Evolutionary conservation across 2,888 invertebrate species (phyloP).

Genomic region (Spodoptera exigua): DNA sequence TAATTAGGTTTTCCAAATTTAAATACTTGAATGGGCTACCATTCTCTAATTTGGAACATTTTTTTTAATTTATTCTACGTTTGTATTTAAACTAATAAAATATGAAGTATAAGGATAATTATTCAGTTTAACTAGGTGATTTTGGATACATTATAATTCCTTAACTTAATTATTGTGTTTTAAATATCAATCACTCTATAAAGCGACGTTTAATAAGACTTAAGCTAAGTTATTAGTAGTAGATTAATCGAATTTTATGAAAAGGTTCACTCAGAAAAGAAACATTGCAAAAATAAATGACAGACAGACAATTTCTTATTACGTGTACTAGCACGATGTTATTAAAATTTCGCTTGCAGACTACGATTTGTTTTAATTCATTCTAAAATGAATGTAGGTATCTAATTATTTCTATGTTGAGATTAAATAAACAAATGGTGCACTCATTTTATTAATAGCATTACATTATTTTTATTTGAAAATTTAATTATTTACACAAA

Average conservation of each 20-base stretch:
- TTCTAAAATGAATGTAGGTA: background rate
- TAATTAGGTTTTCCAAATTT: too few relatives aligned
- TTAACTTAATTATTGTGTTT: background rate
- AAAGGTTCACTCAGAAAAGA: conserved; percentile 18
- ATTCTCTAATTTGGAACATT: too few relatives aligned
- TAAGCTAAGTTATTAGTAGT: conserved; percentile 35
- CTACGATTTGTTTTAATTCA: conserved; percentile 14
- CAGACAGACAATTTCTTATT: conserved; percentile 7
- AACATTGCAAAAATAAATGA: conserved; percentile 4
- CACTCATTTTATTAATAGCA: too few relatives aligned
- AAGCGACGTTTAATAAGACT: conserved; percentile 25
- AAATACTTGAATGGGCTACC: too few relatives aligned
- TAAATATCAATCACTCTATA: conserved; percentile 12
- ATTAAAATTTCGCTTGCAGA: conserved; percentile 5
- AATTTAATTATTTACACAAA: too few relatives aligned
- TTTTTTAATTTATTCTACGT: too few relatives aligned
- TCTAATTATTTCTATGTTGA: background rate
- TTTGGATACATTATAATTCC: background rate
- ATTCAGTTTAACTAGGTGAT: too few relatives aligned
- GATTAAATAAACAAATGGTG: too few relatives aligned
- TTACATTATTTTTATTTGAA: too few relatives aligned
- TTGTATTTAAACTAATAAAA: too few relatives aligned
- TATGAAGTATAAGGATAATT: too few relatives aligned
- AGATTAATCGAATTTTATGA: conserved; percentile 33
- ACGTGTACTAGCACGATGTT: conserved; percentile 1